Conservation (phyloP, 2,888 invertebrate species). For the Drosophila mimica region DNA sequence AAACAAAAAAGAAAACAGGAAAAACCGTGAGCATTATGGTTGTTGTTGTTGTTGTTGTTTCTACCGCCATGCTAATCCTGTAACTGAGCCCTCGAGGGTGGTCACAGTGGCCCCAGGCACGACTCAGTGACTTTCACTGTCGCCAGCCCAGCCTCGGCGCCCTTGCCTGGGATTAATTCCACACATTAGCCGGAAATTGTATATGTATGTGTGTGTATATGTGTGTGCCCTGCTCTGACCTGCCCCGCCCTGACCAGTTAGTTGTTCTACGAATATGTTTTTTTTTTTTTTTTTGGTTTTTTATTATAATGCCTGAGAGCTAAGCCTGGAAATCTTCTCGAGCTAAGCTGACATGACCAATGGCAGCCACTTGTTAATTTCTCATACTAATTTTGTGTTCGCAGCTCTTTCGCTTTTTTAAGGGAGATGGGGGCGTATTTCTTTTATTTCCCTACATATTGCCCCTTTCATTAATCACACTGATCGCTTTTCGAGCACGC, state of each 20-base stretch:
- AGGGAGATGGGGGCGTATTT: slow-evolving; percentile 10
- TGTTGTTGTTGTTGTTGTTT: slow-evolving; percentile 43
- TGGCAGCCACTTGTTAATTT: slow-evolving; percentile 77
- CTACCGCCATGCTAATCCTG: slow-evolving; percentile 67
- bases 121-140: slow-evolving; percentile 57
- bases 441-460: slow-evolving; percentile 2
- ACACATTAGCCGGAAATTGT: slow-evolving; percentile 68
- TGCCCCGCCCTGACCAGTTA: slow-evolving; percentile 13
- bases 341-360: slow-evolving; percentile 78
- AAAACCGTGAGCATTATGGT: slow-evolving; percentile 9
- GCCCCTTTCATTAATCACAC: slow-evolving; percentile 79
- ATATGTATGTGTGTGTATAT: slow-evolving; percentile 24
- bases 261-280: slow-evolving; percentile 47
- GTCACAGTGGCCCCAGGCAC: slow-evolving; percentile 39
- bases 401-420: slow-evolving; percentile 41
- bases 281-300: slow-evolving; percentile 11
- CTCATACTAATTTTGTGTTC: slow-evolving; percentile 67
- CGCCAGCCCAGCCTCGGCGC: slow-evolving; percentile 25
- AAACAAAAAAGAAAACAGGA: neutral
- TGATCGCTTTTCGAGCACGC: slow-evolving; percentile 81
- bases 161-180: slow-evolving; percentile 67
- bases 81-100: slow-evolving; percentile 61
- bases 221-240: neutral
- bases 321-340: slow-evolving; percentile 48
- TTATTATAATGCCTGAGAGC: slow-evolving; percentile 24